Conservation (phyloP, 2,797 vertebrate genomes). For the Balearica regulorum region DNA sequence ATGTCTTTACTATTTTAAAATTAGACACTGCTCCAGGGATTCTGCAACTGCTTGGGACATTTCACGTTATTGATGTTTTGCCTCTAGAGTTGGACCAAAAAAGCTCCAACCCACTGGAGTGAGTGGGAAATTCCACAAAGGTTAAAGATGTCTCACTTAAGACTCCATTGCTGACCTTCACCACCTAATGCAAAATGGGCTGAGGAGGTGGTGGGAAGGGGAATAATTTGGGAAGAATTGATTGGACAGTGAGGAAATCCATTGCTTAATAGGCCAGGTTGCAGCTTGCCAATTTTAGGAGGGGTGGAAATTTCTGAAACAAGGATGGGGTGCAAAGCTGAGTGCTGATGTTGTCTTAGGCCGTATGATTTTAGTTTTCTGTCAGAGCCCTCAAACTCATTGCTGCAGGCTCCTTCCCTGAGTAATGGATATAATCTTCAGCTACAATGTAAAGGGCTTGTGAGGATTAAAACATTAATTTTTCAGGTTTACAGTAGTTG, state of each 20-base stretch:
- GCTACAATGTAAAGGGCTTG: background rate
- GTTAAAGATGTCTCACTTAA: background rate
- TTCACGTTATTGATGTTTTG: background rate
- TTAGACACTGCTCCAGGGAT: background rate
- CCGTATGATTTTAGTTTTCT: background rate
- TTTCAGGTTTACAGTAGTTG: background rate
- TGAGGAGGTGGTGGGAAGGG: background rate
- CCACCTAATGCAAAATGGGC: background rate
- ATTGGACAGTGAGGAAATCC: background rate
- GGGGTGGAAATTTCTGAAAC: background rate
- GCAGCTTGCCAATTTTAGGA: background rate
- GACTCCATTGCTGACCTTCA: background rate
- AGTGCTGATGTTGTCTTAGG: background rate
- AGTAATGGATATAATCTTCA: background rate
- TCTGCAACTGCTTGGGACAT: background rate
- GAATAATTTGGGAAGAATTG: background rate
- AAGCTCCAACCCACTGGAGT: background rate
- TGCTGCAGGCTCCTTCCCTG: background rate
- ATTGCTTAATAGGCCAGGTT: background rate
- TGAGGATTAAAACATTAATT: conserved; percentile 13
- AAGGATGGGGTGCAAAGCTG: background rate
- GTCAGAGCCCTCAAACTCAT: background rate
- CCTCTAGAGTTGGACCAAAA: background rate
- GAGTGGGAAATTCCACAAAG: background rate
- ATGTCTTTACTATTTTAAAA: background rate